These are phyloP conservation scores for Chloroceryle inda DNA, from an alignment of 2,797 vertebrate species.

Conservation along the genomic window DNA sequence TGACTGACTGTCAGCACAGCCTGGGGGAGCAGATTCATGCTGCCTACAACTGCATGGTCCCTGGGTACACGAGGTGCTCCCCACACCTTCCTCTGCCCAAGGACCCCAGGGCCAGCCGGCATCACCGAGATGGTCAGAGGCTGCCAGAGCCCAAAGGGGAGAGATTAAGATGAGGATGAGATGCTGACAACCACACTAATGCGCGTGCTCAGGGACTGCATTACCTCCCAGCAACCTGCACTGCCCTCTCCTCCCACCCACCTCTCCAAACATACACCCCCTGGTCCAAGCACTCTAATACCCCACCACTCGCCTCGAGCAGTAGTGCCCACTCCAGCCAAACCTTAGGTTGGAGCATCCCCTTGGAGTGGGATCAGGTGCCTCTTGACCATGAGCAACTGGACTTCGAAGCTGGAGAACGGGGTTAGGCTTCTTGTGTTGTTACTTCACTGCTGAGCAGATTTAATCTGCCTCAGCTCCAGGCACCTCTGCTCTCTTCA, in stretches of 20 bases:
- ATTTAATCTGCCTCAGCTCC: rapidly evolving
- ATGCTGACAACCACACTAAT: neutral
- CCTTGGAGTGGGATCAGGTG: neutral
- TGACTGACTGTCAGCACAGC: neutral
- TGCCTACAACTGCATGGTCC: neutral
- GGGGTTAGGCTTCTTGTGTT: rapidly evolving
- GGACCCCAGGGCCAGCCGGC: neutral
- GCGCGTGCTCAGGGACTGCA: rapidly evolving
- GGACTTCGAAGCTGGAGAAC: neutral
- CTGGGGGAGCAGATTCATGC: rapidly evolving
- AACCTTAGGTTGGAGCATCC: neutral
- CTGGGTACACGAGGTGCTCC: rapidly evolving
- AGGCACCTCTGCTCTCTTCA: neutral
- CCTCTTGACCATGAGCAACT: rapidly evolving
- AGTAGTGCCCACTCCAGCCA: neutral
- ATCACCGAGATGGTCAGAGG: rapidly evolving
- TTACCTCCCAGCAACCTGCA: rapidly evolving
- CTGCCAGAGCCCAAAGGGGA: neutral
- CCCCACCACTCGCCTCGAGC: rapidly evolving
- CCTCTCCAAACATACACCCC: rapidly evolving
- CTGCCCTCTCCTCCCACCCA: neutral
- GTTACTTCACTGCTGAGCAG: rapidly evolving
- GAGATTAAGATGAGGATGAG: neutral
- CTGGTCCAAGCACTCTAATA: neutral
- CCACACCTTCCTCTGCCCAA: neutral